Conservation (phyloP, 2,113 vertebrate genomes). For the Mirza zaza region DNA sequence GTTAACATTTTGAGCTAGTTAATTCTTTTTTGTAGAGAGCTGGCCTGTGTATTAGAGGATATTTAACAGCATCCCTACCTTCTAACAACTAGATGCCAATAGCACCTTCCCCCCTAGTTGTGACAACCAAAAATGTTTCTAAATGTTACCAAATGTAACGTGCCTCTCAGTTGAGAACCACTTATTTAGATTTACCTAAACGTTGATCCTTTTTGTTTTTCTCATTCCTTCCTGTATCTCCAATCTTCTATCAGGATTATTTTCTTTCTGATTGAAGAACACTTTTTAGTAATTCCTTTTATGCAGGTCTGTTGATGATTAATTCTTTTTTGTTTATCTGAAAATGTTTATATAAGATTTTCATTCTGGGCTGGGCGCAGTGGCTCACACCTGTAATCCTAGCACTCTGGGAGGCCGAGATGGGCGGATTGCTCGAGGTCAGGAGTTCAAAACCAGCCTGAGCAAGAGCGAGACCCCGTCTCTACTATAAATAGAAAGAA, state of each 20-base stretch:
- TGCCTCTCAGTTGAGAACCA: not conserved
- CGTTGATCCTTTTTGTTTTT: not conserved
- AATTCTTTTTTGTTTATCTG: constrained; percentile 26
- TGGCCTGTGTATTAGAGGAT: not conserved
- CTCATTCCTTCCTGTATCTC: not conserved
- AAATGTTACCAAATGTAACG: not conserved
- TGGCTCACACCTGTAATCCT: too few relatives aligned
- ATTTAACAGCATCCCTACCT: not conserved
- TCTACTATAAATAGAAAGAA: too few relatives aligned
- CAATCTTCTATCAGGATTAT: not conserved
- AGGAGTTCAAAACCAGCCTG: too few relatives aligned
- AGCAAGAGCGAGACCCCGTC: too few relatives aligned
- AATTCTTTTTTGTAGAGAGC: not conserved
- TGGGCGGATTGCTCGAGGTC: too few relatives aligned
- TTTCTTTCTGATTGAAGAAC: not conserved
- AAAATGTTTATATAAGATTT: constrained; percentile 32
- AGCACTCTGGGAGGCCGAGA: too few relatives aligned
- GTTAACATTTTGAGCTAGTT: not conserved
- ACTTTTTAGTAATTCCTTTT: not conserved
- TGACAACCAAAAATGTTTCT: not conserved
- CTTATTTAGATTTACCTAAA: not conserved
- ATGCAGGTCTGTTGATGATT: not conserved
- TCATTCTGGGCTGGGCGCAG: too few relatives aligned
- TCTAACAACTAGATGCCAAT: not conserved
- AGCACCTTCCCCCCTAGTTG: not conserved